Conservation (phyloP, 1,140 invertebrate genomes). For the Scylla paramamosain region DNA sequence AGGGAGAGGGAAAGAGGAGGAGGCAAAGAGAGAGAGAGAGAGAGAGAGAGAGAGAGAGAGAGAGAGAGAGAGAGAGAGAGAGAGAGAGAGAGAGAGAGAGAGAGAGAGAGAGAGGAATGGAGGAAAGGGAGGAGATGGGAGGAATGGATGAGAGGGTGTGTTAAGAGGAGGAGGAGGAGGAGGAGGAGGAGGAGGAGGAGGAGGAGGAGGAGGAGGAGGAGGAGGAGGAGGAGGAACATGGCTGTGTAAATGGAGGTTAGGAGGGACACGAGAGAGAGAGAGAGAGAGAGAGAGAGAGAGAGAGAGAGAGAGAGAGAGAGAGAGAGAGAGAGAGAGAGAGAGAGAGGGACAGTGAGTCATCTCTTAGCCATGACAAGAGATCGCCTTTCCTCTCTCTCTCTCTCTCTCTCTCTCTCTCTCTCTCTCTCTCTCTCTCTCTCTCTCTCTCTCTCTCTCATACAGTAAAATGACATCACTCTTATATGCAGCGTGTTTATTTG, state of each 20-base stretch:
- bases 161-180: background rate
- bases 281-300: background rate
- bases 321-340: too few species aligned
- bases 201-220: background rate
- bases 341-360: background rate
- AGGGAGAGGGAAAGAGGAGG: background rate
- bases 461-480: too few species aligned
- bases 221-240: background rate
- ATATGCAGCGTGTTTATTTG: too few species aligned
- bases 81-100: background rate
- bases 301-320: constrained; percentile 12
- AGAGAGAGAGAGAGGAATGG: background rate
- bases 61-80: background rate
- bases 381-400: too few species aligned
- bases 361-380: too few species aligned
- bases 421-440: too few species aligned
- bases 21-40: background rate
- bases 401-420: too few species aligned
- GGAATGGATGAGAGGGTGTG: background rate
- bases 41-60: background rate
- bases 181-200: background rate
- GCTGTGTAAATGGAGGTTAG: background rate
- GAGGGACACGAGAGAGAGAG: background rate
- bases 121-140: background rate
- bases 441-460: too few species aligned